Base-by-base conservation (phyloP, 2,113 vertebrate genomes). In the Meles meles region DNA sequence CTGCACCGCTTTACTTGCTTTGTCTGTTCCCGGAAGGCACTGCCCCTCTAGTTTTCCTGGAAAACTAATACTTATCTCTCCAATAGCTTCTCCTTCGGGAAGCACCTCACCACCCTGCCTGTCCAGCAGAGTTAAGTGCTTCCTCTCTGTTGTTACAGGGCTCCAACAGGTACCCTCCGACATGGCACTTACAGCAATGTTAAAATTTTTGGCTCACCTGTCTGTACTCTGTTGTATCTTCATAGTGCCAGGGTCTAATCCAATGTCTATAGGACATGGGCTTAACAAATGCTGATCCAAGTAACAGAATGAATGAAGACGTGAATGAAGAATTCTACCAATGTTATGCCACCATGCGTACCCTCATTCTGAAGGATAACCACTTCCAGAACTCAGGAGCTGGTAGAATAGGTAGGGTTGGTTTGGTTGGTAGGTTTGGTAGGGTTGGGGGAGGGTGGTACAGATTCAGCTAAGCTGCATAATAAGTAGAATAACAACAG, bases 51-150 rank as follows among this genome's bases (percentile, higher is more conserved):
- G 7, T 61, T 80, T 76, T 6, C 63, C 94, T 59, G 49, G 80
- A 90, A 97, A 67, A 47, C 17, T 55, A 44, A 92, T 9, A 42
- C 14, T 74, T 52, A 67, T 18, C 39, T 71, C 76, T 55, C 67
- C 59, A 21, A 21, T 11, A 47, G 20, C 90, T 31, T 61, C 49
- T 81, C 34, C 34, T 71, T 65, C 37, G 74, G 47, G 57, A 74
- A 42, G n/a, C 5, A 8, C 15, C 17, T 71, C 29, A 5, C 13
- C 27, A 21, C n/a, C 7, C 27, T 11, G 42, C 65, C 59, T 74
- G 39, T 47, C 39, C 37, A 81, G 52, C 44, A 2, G 29, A 44
- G 27, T 39, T 59, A 25, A 76, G 20, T 39, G 34, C 57, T 37
- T 81, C 72, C 27, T 59, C 57, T 42, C 17, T 31, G 44, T 23